Percentiles rank a stretch among this genome's conserved stretches.
These are phyloP conservation scores for Philaethria dido DNA, from an alignment of 2,888 invertebrate species.

Conservation along the genomic window DNA sequence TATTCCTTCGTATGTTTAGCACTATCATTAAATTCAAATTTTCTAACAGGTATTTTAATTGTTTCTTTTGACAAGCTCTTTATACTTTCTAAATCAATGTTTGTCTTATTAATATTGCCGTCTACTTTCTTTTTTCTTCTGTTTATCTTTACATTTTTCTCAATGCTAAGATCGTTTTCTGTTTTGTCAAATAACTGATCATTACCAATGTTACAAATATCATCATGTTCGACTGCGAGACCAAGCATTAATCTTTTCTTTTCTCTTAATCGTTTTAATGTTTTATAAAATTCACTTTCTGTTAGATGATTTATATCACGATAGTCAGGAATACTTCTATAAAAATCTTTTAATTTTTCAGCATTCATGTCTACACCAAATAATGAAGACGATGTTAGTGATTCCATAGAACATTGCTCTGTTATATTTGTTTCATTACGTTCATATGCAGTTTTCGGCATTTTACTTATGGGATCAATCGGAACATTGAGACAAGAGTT, in stretches of 20 bases:
- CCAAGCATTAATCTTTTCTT: conserved; percentile 83
- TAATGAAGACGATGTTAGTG: conserved; percentile 61
- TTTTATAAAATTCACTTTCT: conserved; percentile 89
- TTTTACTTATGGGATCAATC: conserved; percentile 87
- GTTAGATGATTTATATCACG: conserved; percentile 90
- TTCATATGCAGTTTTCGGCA: conserved; percentile 88
- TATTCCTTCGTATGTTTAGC: conserved; percentile 42
- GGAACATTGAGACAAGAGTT: conserved; percentile 89
- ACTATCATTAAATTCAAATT: conserved; percentile 37
- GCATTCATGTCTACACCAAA: conserved; percentile 73
- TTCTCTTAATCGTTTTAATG: conserved; percentile 86
- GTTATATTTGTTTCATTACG: conserved; percentile 72
- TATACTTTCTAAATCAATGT: conserved; percentile 37
- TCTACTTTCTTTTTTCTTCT: conserved; percentile 27
- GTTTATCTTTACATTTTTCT: conserved; percentile 29
- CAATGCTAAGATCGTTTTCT: conserved; percentile 45
- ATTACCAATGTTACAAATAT: conserved; percentile 51
- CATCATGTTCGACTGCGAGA: conserved; percentile 63
- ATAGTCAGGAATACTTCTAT: conserved; percentile 91
- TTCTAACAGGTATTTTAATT: conserved; percentile 53
- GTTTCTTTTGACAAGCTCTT: conserved; percentile 47
- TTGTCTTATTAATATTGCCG: conserved; percentile 25
- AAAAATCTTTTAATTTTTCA: conserved; percentile 87
- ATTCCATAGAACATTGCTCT: conserved; percentile 69
- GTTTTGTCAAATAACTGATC: conserved; percentile 41